phyloP scores from a whole-genome alignment of 2,113 vertebrate species.

The Mastomys coucha region DNA sequence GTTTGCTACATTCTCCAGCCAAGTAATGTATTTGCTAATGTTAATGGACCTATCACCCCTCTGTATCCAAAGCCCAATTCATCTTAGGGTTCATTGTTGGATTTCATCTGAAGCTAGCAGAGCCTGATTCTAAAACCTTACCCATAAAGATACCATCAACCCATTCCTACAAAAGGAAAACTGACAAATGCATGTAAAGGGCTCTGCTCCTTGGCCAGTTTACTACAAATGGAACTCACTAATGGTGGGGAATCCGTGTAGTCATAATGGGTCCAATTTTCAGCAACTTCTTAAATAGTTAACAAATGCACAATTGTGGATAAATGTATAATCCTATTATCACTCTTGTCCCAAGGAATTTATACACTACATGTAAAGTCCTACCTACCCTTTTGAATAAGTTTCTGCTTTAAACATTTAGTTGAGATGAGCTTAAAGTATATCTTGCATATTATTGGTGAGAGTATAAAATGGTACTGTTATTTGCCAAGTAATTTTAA shows the following conservation, averaged over 20 bases:
- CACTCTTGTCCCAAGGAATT: background rate
- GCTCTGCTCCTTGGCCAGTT: background rate
- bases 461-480: constrained; percentile 44
- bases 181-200: background rate
- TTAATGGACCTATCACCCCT: background rate
- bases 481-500: background rate
- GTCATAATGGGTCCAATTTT: background rate
- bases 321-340: background rate
- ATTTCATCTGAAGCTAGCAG: background rate
- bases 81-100: background rate
- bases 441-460: background rate
- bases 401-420: constrained; percentile 31
- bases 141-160: background rate
- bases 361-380: background rate
- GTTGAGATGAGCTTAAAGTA: constrained; percentile 14
- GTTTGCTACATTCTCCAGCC: background rate
- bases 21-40: background rate
- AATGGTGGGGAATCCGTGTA: background rate
- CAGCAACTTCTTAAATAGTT: background rate
- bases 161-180: background rate
- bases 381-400: background rate
- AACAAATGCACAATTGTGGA: background rate
- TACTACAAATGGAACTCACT: constrained; percentile 8
- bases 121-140: constrained; percentile 44
- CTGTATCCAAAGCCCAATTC: background rate